Conservation (phyloP, 2,113 vertebrate species). For the Strix aluco region DNA sequence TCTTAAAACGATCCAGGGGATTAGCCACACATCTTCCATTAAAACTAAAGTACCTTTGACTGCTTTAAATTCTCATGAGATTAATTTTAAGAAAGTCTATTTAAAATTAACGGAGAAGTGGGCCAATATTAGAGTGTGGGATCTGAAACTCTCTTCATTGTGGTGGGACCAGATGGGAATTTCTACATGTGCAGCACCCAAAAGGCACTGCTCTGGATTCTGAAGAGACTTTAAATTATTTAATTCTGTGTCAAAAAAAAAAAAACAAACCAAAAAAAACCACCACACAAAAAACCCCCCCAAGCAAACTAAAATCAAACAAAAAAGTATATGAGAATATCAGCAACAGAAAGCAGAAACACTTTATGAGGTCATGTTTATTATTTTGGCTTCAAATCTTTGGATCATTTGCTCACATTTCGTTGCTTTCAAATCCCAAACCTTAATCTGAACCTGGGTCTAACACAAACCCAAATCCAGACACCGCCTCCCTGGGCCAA, state of each 20-base stretch:
- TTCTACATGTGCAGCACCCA: not conserved
- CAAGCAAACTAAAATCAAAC: not conserved
- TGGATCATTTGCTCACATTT: not conserved
- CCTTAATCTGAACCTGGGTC: not conserved
- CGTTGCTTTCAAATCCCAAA: not conserved
- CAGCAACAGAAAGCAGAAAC: not conserved
- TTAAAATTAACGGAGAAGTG: not conserved
- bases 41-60: not conserved
- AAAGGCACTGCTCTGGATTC: not conserved
- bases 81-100: constrained; percentile 1
- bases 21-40: constrained; percentile 29
- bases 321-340: not conserved
- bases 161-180: not conserved
- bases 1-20: not conserved
- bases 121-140: not conserved
- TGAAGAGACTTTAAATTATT: not conserved
- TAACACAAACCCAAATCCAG: not conserved
- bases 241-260: not conserved
- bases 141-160: not conserved
- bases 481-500: too few species aligned
- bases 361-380: not conserved
- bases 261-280: not conserved
- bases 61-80: not conserved
- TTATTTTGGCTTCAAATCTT: not conserved
- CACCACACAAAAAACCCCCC: not conserved